Evolutionary conservation across 2,113 vertebrate species (phyloP).

Genomic region (Melanerpes formicivorus): DNA sequence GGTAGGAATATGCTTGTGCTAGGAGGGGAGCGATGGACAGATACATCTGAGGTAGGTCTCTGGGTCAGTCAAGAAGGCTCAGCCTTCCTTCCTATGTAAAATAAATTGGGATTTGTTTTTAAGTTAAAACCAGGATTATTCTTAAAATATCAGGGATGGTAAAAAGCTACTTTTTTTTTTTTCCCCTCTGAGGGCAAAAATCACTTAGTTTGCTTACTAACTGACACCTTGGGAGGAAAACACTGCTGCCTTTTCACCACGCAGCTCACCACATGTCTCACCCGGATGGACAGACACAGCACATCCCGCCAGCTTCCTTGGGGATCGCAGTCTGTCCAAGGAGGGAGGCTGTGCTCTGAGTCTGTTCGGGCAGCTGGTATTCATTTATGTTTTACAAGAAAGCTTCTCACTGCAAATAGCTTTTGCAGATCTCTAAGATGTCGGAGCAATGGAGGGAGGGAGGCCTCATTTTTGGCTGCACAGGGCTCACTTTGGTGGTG

Average conservation of each 20-base stretch:
- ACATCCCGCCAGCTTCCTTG: background rate
- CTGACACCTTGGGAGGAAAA: background rate
- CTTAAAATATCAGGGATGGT: background rate
- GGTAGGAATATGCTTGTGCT: background rate
- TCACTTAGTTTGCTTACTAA: background rate
- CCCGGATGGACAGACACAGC: background rate
- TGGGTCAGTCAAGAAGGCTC: background rate
- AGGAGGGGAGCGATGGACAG: background rate
- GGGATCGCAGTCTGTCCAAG: slow-evolving; percentile 18
- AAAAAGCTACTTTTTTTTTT: background rate
- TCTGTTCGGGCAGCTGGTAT: slow-evolving; percentile 75
- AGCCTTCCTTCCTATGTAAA: background rate
- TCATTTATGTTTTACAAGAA: slow-evolving; percentile 79
- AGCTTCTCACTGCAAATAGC: slow-evolving; percentile 73
- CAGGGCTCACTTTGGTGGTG: background rate
- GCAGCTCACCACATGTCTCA: background rate
- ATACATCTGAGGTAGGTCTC: rapidly evolving
- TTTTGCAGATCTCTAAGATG: slow-evolving; percentile 72
- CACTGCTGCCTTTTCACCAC: background rate
- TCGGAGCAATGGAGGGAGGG: background rate
- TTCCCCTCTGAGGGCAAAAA: background rate
- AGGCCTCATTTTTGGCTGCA: background rate
- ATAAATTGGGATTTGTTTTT: background rate
- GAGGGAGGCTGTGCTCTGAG: slow-evolving; percentile 10
- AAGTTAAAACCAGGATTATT: background rate